phyloP scores from a whole-genome alignment of 2,888 invertebrate species.

The Monoplex corrugatus region DNA sequence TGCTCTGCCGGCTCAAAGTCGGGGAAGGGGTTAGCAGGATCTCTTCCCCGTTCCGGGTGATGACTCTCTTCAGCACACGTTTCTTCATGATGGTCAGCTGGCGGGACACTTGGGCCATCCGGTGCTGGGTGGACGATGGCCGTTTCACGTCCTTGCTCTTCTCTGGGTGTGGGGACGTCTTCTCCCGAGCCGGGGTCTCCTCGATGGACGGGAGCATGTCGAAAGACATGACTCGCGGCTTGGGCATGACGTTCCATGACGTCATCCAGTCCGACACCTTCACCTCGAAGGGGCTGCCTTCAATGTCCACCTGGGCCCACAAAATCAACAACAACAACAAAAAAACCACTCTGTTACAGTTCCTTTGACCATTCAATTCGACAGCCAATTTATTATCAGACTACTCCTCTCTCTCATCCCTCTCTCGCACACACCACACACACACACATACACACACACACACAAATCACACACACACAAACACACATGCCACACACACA shows the following conservation, averaged over 20 bases:
- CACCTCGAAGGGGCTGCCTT: constrained; percentile 74
- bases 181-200: constrained; percentile 14
- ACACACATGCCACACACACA: no score
- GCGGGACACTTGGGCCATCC: constrained; percentile 53
- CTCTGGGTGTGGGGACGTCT: not conserved
- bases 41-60: constrained; percentile 73
- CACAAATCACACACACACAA: no score
- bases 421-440: no score
- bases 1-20: constrained; percentile 66
- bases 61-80: constrained; percentile 72
- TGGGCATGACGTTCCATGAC: constrained; percentile 58
- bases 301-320: constrained; percentile 60
- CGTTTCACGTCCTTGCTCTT: not conserved
- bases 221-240: constrained; percentile 52
- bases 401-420: no score
- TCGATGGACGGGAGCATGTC: constrained; percentile 57
- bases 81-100: constrained; percentile 72
- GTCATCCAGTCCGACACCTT: constrained; percentile 64
- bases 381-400: no score
- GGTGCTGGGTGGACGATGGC: not conserved
- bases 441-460: no score
- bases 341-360: no score
- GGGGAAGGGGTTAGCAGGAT: constrained; percentile 68
- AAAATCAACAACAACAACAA: not conserved
- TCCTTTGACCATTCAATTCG: no score